phyloP scores from a whole-genome alignment of 2,113 vertebrate species.

The Bombycilla garrulus region DNA sequence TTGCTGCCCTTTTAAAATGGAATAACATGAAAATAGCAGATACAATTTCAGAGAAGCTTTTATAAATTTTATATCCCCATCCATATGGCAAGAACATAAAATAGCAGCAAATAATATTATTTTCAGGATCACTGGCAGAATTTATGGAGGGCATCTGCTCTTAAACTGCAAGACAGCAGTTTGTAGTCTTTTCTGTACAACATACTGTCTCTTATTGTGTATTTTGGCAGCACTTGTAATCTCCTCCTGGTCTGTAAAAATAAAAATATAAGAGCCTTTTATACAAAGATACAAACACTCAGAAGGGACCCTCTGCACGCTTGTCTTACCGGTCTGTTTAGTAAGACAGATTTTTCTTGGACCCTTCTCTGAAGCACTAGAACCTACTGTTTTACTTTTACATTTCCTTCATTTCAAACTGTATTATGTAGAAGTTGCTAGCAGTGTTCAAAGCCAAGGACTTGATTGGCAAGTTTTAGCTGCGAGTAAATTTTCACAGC shows the following conservation, averaged over 20 bases:
- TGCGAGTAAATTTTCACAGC: conserved; percentile 68
- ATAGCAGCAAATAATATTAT: background rate
- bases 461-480: conserved; percentile 68
- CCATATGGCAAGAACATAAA: background rate
- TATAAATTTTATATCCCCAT: background rate
- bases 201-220: background rate
- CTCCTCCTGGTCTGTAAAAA: background rate
- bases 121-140: background rate
- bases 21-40: background rate
- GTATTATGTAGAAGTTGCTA: background rate
- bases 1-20: background rate
- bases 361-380: background rate
- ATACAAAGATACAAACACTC: background rate
- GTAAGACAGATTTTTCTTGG: background rate
- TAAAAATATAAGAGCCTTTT: background rate
- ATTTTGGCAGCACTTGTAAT: background rate
- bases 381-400: background rate
- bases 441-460: background rate
- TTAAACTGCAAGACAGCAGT: background rate
- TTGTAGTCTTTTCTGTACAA: background rate
- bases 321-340: background rate
- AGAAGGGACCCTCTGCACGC: background rate
- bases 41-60: background rate
- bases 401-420: background rate
- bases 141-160: background rate